Conservation (phyloP, 2,113 vertebrate genomes). For the Clarias gariepinus region DNA sequence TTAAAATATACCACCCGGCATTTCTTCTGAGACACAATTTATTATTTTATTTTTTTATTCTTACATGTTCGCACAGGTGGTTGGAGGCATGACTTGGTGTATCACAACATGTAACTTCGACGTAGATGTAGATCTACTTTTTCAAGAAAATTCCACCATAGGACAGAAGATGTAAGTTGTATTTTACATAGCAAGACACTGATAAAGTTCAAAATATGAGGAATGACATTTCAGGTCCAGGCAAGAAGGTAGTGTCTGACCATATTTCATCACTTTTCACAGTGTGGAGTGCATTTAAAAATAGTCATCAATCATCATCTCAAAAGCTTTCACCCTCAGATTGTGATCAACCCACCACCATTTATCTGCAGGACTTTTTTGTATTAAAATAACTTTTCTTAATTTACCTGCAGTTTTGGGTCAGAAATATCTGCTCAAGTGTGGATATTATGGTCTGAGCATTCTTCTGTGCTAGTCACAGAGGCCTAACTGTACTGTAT, state of each 20-base stretch:
- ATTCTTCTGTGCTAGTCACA: not conserved
- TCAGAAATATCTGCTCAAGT: not conserved
- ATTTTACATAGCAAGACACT: not conserved
- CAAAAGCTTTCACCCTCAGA: not conserved
- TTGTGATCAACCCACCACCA: not conserved
- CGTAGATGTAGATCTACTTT: conserved; percentile 93
- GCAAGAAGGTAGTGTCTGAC: not conserved
- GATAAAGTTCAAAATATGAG: not conserved
- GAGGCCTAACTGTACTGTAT: not conserved
- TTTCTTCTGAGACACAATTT: not conserved
- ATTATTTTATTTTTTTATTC: too few relatives aligned
- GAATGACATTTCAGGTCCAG: not conserved
- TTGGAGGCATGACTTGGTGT: conserved; percentile 98
- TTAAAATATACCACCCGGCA: not conserved
- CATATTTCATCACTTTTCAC: not conserved
- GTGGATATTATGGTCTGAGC: not conserved
- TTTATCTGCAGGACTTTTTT: not conserved
- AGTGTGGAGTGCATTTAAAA: not conserved
- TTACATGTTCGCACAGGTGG: conserved; percentile 78
- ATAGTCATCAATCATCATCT: not conserved
- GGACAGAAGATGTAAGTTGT: conserved; percentile 95
- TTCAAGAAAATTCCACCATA: conserved; percentile 99
- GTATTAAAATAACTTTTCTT: not conserved
- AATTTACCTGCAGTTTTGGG: not conserved
- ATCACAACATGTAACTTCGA: conserved; percentile 97